Conservation (phyloP, 2,888 invertebrate genomes). For the Catonia carolina region DNA sequence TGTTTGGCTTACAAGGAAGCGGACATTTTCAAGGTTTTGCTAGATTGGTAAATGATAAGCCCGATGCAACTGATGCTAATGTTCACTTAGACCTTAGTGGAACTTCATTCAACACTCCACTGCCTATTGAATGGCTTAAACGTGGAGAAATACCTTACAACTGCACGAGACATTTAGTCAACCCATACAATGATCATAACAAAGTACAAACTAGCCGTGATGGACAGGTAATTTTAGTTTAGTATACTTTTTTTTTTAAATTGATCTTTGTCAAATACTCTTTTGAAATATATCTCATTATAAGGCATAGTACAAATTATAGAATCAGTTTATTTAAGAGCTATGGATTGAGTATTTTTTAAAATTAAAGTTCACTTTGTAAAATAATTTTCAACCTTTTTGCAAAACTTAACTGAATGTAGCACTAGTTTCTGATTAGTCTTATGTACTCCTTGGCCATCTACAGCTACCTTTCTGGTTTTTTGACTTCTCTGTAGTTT, state of each 20-base stretch:
- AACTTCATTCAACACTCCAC: slow-evolving; percentile 37
- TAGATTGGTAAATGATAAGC: slow-evolving; percentile 33
- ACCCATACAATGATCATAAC: slow-evolving; percentile 51
- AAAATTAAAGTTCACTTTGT: too few species aligned
- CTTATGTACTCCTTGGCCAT: too few species aligned
- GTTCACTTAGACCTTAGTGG: slow-evolving; percentile 40
- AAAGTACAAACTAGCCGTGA: slow-evolving; percentile 52
- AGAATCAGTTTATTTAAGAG: too few species aligned
- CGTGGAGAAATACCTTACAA: slow-evolving; percentile 45
- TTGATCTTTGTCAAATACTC: too few species aligned
- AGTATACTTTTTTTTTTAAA: background rate
- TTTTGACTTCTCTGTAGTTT: too few species aligned
- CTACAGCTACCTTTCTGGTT: too few species aligned
- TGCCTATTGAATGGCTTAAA: slow-evolving; percentile 46
- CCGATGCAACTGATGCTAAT: slow-evolving; percentile 38
- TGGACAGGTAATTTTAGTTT: slow-evolving; percentile 46
- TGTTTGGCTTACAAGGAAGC: slow-evolving; percentile 51
- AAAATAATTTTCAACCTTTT: too few species aligned
- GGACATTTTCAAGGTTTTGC: slow-evolving; percentile 48
- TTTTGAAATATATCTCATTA: too few species aligned
- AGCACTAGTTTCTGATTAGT: too few species aligned
- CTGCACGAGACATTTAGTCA: slow-evolving; percentile 48
- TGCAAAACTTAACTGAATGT: too few species aligned
- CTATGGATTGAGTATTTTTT: too few species aligned
- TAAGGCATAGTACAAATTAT: too few species aligned